Evolutionary conservation across 2,797 vertebrate genomes (phyloP), one percentile per base, ranked within the genome.

Genomic region (Bovichtus diacanthus): DNA sequence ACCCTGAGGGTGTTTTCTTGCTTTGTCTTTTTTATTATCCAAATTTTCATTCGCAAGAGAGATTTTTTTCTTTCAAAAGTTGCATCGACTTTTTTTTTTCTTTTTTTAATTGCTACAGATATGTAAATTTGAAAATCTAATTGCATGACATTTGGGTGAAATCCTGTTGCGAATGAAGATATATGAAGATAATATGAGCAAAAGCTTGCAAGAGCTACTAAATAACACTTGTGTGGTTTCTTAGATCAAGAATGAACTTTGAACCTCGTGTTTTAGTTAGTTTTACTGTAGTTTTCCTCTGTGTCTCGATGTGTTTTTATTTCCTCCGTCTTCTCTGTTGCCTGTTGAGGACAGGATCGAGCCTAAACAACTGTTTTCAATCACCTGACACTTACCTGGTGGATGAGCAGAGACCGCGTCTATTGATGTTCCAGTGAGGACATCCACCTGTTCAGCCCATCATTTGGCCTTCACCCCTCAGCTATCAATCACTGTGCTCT

Each of bases 401-500:
- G 10, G 15, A 1, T 5, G 47, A 64, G 34, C 54, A 47, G 18
- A 50, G 23, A 38, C 9, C 3, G 8, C 12, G 39, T 38, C 36
- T 31, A 16, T 2, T 39, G 34, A 23, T 65, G 39, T 4, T 27
- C 43, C 21, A 9, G 36, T 5, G 25, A 38, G 23, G 25, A 39
- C 38, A 70, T 89, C 76, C 86, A 90, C 86, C 87, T 92, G 90
- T 74, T 86, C 39, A 1, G 34, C 8, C 72, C 56, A 51, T 84
- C 78, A 29, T 58, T 58, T 18, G 21, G 25, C 39, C 65, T n/a
- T 49, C 82, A 75, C 67, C 64, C 41, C 66, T 88, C 54, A 61
- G 38, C 83, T 65, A 72, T 91, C 81, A 76, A 80, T 90, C 88
- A 83, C 72, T 63, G 19, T 64, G 53, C 76, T 82, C 67, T 85